Conservation (phyloP, 2,113 vertebrate species). For the Trinectes maculatus region DNA sequence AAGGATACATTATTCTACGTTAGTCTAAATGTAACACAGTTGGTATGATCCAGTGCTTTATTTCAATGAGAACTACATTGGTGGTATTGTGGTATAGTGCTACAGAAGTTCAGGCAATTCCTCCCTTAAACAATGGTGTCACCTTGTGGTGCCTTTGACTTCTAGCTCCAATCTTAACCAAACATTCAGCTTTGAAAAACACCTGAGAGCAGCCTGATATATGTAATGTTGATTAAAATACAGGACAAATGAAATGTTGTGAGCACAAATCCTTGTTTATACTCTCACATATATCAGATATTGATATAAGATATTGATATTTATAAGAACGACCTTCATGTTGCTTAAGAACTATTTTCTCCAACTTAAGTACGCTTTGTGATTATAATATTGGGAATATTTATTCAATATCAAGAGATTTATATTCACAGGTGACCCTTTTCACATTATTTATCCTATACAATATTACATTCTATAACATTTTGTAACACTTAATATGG, state of each 20-base stretch:
- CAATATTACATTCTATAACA: constrained; percentile 13
- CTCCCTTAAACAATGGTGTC: constrained; percentile 21
- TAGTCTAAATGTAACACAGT: background rate
- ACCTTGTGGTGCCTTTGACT: constrained; percentile 43
- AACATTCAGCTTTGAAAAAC: background rate
- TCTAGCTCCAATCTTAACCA: background rate
- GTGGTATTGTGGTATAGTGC: background rate
- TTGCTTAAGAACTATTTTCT: no score
- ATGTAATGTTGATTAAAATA: constrained; percentile 8
- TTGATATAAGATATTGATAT: no score
- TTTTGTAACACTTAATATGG: constrained; percentile 18
- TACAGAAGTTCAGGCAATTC: background rate
- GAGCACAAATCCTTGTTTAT: background rate
- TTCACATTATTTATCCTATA: constrained; percentile 33
- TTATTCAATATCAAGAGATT: constrained; percentile 4
- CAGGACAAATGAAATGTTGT: background rate
- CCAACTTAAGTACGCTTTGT: background rate
- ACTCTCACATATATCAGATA: no score
- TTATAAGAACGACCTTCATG: background rate
- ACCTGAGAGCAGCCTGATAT: background rate
- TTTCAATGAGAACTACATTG: background rate
- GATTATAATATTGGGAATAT: background rate
- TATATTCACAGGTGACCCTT: constrained; percentile 10
- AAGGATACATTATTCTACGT: background rate
- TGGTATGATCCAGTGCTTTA: background rate